These are phyloP conservation scores for Eulacestoma nigropectus DNA, from an alignment of 2,113 vertebrate species.

Conservation along the genomic window DNA sequence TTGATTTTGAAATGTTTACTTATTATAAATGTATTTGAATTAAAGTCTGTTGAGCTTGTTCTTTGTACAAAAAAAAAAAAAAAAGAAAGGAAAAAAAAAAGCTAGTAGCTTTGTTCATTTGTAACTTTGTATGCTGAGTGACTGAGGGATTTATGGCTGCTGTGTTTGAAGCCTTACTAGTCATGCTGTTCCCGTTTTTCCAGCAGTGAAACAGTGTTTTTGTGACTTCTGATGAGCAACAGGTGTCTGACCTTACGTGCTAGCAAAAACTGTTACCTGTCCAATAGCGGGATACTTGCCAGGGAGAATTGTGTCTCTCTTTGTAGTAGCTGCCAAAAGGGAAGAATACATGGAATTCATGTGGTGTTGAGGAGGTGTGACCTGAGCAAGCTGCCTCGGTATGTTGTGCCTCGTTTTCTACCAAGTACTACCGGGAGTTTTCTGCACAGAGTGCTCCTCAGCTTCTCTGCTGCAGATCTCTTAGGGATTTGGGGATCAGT, in stretches of 20 bases:
- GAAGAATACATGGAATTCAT: neutral
- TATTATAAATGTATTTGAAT: neutral
- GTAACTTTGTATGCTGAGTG: neutral
- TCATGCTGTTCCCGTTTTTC: neutral
- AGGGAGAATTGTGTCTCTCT: neutral
- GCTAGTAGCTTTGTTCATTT: neutral
- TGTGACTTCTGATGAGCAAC: neutral
- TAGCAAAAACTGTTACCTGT: neutral
- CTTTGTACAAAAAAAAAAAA: neutral
- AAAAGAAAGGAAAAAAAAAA: neutral
- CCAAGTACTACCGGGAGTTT: neutral
- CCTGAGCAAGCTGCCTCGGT: neutral
- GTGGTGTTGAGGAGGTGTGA: neutral
- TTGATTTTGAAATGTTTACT: constrained; percentile 14
- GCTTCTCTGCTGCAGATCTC: neutral
- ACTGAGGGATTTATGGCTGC: neutral
- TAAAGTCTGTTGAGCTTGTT: neutral
- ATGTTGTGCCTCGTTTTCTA: neutral
- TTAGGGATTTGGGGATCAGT: neutral
- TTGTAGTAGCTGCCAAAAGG: neutral
- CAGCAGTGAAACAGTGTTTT: neutral
- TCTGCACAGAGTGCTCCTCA: neutral
- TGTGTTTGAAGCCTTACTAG: neutral
- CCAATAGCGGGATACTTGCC: neutral
- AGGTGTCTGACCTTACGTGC: neutral